Evolutionary conservation across 2,113 vertebrate species (phyloP), one percentile per base, ranked within the genome.

Genomic region (Dunckerocampus dactyliophorus): DNA sequence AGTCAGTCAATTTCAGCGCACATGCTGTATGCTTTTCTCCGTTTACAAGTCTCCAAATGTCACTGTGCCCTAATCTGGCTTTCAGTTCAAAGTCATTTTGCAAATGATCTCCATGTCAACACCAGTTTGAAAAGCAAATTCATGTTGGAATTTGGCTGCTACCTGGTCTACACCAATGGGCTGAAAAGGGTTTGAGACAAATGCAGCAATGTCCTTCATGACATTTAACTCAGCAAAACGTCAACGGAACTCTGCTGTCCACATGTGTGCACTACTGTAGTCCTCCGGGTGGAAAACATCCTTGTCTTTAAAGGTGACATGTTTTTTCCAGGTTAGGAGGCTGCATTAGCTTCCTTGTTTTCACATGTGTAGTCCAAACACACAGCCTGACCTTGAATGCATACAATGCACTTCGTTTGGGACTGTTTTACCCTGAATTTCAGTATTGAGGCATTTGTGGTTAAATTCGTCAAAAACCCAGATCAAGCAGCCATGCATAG

Each of bases 41-140:
- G 54, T 52, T 43, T 34, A 34, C 1, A 34, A 5, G 17, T 31
- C 39, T 34, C 47, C 16, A 19, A 62, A 62, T 62, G 24, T 46
- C 45, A 8, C 13, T 7, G 50, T 56, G 39, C 28, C 16, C 20
- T 24, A 12, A 28, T 39, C 31, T 61, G 42, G 2, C 10, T 42
- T 58, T 57, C 21, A 56, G 19, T 28, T 64, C 19, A 34, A 34
- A 6, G 43, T 17, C 22, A 55, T 55, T 64, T 16, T 47, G 42
- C 51, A 64, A 64, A 34, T 5, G 4, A 34, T 34, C 31, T 34
- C 31, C 31, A 8, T 34, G 31, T 34, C 31, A 34, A 34, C 31
- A 8, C 7, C 31, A 1, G 31, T 34, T 34, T 34, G 24, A 34
- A 34, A 8, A 5, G 7, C 31, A 34, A 34, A 34, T 47, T 14